Conservation (phyloP, 2,113 vertebrate genomes). For the Burhinus oedicnemus region DNA sequence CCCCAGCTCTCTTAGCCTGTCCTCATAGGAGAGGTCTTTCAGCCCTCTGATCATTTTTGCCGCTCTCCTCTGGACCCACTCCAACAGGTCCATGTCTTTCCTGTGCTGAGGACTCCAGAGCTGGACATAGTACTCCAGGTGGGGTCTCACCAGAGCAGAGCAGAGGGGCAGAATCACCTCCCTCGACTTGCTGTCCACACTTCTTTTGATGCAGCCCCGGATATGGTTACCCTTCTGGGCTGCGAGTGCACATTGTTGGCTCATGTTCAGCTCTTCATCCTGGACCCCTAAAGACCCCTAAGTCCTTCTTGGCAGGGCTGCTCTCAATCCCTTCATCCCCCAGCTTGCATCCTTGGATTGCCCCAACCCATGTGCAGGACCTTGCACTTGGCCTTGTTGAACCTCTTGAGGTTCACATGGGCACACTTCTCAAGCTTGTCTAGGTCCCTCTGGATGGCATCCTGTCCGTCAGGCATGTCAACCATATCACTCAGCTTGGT, state of each 20-base stretch:
- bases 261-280: too few relatives aligned
- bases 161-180: neutral
- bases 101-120: neutral
- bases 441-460: neutral
- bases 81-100: neutral
- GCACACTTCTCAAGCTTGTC: neutral
- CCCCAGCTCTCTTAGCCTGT: neutral
- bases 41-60: neutral
- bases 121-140: neutral
- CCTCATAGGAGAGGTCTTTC: neutral
- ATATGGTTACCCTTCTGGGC: neutral
- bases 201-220: neutral
- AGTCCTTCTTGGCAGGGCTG: neutral
- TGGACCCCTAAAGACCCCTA: too few relatives aligned
- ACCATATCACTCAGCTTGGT: neutral
- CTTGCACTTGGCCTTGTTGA: neutral
- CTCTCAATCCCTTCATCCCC: neutral
- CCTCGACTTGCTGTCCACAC: neutral
- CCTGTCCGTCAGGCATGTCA: neutral
- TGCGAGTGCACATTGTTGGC: neutral
- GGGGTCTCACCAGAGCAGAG: neutral
- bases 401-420: neutral
- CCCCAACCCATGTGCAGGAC: neutral
- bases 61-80: too few relatives aligned
- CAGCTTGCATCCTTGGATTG: neutral